Conservation (phyloP, 2,113 vertebrate species). For the Corynorhinus townsendii region DNA sequence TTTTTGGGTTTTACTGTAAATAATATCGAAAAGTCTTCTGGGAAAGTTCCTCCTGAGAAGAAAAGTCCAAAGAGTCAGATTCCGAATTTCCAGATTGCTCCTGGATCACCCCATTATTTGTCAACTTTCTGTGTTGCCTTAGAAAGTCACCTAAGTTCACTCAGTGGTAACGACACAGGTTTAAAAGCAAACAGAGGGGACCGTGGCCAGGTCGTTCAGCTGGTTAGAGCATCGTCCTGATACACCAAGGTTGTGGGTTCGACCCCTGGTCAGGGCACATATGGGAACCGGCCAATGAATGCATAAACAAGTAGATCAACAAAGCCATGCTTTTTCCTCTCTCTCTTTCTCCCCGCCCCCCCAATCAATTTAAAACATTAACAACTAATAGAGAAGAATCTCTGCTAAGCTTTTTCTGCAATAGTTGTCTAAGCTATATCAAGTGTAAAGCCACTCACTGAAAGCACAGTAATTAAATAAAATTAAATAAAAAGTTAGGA, state of each 20-base stretch:
- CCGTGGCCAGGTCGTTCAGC: neutral
- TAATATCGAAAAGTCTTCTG: slow-evolving; percentile 98
- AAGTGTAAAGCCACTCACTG: neutral
- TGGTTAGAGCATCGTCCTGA: neutral
- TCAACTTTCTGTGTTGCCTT: neutral
- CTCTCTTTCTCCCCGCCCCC: too few species aligned
- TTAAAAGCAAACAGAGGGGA: neutral
- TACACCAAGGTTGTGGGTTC: neutral
- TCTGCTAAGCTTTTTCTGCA: neutral
- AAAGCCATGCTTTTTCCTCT: neutral
- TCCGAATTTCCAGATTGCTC: neutral
- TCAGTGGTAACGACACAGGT: neutral
- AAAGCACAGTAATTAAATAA: neutral
- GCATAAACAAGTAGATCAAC: neutral
- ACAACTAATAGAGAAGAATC: neutral
- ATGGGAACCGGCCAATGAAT: neutral
- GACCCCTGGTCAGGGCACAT: neutral
- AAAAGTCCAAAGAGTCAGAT: slow-evolving; percentile 42
- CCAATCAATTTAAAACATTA: neutral
- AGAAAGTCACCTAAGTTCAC: neutral
- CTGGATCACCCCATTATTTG: neutral
- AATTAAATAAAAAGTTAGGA: neutral
- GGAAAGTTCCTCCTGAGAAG: slow-evolving; percentile 88
- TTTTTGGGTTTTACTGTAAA: slow-evolving; percentile 94
- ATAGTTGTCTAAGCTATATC: neutral